A percentile compares a stretch with the other conserved stretches of the same genome.
phyloP scores from a whole-genome alignment of 2,888 invertebrate species.

The Cylloceria caligata region DNA sequence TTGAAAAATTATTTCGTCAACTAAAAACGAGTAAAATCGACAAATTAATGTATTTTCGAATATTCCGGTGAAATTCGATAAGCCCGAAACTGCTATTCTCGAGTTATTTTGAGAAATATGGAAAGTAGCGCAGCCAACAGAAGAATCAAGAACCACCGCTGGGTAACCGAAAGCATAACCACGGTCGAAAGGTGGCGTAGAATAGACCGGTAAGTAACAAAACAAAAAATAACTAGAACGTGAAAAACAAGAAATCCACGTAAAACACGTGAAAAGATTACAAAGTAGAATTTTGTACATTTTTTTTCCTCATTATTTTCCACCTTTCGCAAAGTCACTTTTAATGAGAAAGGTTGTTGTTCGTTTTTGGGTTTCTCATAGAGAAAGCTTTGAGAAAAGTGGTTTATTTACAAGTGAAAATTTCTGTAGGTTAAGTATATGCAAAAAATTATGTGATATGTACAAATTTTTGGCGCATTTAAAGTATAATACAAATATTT shows the following conservation, averaged over 20 bases:
- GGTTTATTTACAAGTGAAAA: no score
- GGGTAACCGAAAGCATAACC: constrained; percentile 32
- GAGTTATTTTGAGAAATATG: constrained; percentile 12
- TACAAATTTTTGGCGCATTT: no score
- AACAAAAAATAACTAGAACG: constrained; percentile 1
- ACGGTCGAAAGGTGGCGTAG: constrained; percentile 7
- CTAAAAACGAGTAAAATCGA: neutral
- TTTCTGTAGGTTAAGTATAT: no score
- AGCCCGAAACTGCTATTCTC: neutral
- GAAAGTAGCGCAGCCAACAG: constrained; percentile 7
- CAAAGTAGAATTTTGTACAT: no score
- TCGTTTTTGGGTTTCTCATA: no score
- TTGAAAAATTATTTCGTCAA: neutral
- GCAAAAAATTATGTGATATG: no score
- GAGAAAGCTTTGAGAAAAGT: no score
- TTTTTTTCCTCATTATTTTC: no score
- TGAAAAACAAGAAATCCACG: neutral
- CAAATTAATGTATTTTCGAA: neutral
- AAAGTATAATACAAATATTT: no score
- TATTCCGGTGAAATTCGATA: neutral
- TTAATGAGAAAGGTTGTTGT: no score
- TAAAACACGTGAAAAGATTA: neutral
- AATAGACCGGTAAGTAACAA: constrained; percentile 2
- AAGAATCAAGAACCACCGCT: constrained; percentile 5
- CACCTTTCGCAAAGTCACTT: no score